A percentile compares a stretch with the other conserved stretches of the same genome.
Evolutionary conservation across 2,888 invertebrate species (phyloP).

Genomic region (Campoplex capitator): DNA sequence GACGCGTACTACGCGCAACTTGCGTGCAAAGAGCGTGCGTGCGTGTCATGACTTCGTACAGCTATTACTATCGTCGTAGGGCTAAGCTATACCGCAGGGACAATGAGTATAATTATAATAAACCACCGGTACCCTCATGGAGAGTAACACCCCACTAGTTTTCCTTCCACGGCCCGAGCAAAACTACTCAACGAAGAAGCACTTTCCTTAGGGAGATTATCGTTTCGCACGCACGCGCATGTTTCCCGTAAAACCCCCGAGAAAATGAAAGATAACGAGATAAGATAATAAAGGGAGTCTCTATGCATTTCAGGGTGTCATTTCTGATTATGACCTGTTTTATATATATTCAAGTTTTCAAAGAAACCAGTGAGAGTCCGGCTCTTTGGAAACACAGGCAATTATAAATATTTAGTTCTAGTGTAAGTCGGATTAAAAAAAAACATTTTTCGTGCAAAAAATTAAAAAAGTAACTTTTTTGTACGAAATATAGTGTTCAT

Average conservation of each 20-base stretch:
- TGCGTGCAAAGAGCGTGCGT: slow-evolving; percentile 73
- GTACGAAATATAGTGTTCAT: neutral
- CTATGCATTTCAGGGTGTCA: slow-evolving; percentile 2
- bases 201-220: slow-evolving; percentile 43
- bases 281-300: slow-evolving; percentile 13
- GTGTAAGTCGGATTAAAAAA: neutral
- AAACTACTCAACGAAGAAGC: slow-evolving; percentile 57
- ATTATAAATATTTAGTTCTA: neutral
- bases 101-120: slow-evolving; percentile 80
- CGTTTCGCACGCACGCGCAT: slow-evolving; percentile 46
- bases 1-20: slow-evolving; percentile 60
- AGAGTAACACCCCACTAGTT: slow-evolving; percentile 68
- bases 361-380: neutral
- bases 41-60: slow-evolving; percentile 71
- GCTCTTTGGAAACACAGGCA: neutral
- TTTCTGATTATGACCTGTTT: neutral
- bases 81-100: slow-evolving; percentile 73
- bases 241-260: slow-evolving; percentile 25
- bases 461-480: neutral
- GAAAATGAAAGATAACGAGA: slow-evolving; percentile 42
- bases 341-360: neutral
- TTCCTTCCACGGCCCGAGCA: slow-evolving; percentile 22
- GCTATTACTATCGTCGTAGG: slow-evolving; percentile 54
- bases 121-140: slow-evolving; percentile 72
- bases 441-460: neutral